Evolutionary conservation across 2,888 invertebrate species (phyloP).

Genomic region (Eilema caniola): DNA sequence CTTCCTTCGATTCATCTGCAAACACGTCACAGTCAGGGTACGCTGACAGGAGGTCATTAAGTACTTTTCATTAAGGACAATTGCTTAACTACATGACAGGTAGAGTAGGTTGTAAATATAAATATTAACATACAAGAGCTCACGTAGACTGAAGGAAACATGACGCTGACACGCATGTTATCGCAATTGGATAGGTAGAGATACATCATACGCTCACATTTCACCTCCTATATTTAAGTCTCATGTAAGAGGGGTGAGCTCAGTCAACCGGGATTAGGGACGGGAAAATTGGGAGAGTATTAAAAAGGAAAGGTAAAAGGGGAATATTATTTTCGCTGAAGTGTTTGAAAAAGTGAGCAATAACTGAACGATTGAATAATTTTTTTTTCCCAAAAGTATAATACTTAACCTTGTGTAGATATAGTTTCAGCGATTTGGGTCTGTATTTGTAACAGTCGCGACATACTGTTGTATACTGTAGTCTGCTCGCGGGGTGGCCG

Average conservation of each 20-base stretch:
- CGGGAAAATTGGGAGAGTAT: background rate
- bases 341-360: background rate
- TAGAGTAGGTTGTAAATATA: background rate
- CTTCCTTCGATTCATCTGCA: too few relatives aligned
- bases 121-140: background rate
- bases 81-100: background rate
- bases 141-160: background rate
- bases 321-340: background rate
- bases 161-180: background rate
- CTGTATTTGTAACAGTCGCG: too few relatives aligned
- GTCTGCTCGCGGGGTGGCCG: too few relatives aligned
- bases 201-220: background rate
- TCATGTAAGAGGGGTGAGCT: background rate
- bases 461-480: too few relatives aligned
- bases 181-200: background rate
- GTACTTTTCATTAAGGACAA: too few relatives aligned
- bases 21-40: too few relatives aligned
- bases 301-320: background rate
- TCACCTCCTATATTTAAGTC: background rate
- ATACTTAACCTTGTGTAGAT: too few relatives aligned
- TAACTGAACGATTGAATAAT: constrained; percentile 1
- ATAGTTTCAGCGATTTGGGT: too few relatives aligned
- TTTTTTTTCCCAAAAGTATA: background rate
- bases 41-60: too few relatives aligned
- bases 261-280: background rate